Percentiles rank a stretch among this genome's conserved stretches.
Evolutionary conservation across 2,113 vertebrate genomes (phyloP).

Genomic region (Mohoua ochrocephala): DNA sequence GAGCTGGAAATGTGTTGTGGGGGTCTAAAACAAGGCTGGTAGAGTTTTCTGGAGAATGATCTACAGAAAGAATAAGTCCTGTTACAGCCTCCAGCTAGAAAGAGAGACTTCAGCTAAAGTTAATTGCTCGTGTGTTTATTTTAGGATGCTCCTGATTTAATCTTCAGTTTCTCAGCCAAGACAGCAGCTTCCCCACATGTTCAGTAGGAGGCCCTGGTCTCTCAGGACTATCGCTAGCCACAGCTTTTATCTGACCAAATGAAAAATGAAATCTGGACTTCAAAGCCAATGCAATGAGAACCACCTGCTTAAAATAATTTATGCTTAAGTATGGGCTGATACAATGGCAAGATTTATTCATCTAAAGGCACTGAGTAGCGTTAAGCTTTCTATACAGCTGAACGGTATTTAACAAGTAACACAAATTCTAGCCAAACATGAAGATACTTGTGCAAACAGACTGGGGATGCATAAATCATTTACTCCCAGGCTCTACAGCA

Average conservation of each 20-base stretch:
- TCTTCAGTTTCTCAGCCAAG: neutral
- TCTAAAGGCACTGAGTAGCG: neutral
- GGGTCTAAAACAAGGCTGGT: neutral
- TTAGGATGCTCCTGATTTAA: neutral
- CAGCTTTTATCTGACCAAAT: neutral
- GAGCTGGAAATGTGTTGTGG: neutral
- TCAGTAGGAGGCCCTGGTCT: neutral
- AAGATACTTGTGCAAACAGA: neutral
- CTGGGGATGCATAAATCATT: neutral
- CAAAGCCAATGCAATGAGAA: neutral
- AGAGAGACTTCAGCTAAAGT: neutral
- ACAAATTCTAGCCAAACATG: neutral
- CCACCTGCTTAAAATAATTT: neutral
- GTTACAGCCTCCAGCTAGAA: neutral
- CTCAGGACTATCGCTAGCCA: neutral
- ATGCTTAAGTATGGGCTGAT: neutral
- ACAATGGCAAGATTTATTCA: neutral
- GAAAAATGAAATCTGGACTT: neutral
- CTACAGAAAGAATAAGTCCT: neutral
- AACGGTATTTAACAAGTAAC: neutral
- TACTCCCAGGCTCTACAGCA: neutral
- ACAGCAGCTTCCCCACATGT: neutral
- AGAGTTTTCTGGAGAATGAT: neutral
- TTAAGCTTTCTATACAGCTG: neutral
- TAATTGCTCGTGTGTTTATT: neutral